Evolutionary conservation across 2,113 vertebrate genomes (phyloP).

Genomic region (Neolamprologus sp.): DNA sequence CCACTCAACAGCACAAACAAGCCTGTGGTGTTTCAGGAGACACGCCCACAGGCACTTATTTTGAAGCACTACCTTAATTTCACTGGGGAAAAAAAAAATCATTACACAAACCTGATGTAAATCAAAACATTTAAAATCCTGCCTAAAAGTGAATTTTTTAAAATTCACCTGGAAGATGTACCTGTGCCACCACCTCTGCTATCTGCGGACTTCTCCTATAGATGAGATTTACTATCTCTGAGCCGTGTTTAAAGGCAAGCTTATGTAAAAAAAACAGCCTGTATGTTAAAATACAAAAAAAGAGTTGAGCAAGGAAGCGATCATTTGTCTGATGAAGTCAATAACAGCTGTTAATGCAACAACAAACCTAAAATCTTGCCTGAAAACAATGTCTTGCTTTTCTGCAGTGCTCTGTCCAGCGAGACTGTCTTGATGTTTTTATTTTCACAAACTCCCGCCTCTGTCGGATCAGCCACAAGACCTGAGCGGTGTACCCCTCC

Average conservation of each 20-base stretch:
- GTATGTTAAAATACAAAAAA: not conserved
- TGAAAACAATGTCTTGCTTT: not conserved
- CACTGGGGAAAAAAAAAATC: fast-evolving
- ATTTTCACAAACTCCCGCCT: not conserved
- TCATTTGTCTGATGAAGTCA: not conserved
- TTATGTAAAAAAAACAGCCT: not conserved
- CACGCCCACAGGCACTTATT: not conserved
- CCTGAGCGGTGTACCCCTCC: fast-evolving
- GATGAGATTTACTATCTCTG: not conserved
- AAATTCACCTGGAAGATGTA: not conserved
- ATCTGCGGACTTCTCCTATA: not conserved
- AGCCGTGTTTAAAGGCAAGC: not conserved
- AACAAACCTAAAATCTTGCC: not conserved
- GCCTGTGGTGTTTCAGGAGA: not conserved
- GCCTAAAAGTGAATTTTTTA: not conserved
- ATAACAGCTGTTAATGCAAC: not conserved
- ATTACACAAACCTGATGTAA: not conserved
- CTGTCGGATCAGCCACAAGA: not conserved
- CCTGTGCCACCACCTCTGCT: fast-evolving
- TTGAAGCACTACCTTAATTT: not conserved
- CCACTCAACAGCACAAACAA: not conserved
- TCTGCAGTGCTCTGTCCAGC: not conserved
- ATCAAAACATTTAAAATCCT: not conserved
- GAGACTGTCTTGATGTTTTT: not conserved
- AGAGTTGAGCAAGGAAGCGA: not conserved